Evolutionary conservation across 2,888 invertebrate species (phyloP), one percentile per base, ranked within the genome.

Genomic region (Alcis repandata): DNA sequence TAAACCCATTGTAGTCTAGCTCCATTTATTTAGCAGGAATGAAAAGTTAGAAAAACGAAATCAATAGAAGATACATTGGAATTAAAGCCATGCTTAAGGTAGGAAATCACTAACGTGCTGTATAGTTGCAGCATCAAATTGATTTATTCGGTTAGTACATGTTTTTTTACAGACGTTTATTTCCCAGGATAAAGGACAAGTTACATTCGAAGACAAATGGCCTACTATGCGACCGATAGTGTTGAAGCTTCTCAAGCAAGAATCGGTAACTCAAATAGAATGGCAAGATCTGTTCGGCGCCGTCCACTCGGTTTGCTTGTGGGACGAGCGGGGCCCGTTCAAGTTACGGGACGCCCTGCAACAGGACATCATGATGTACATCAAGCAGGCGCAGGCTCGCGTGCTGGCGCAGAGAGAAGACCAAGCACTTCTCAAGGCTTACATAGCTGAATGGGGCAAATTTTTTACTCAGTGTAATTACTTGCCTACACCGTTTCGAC

Each of bases 211-310:
- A 89, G 98, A 98, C 83, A 98, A 98, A 95, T 99, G 99, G 99
- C 98, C 98, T 62, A 95, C 95, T 76, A 99, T 99, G 97, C 95
- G 98, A 73, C 98, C 98, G 11, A 98, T 98, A 78, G 98, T 99
- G 63, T 92, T 98, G 71, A 98, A 99, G 90, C 94, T 99, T 68
- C 93, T 99, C 54, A 96, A 98, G 82, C 99, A 99, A 90, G 98
- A 99, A 89, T 95, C 98, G 8, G 99, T 99, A 0, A 96, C 97
- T 13, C 97, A 98, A 79, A 94, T 95, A 19, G 99, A 99, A 94
- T 99, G 99, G 99, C 99, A 99, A 86, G 98, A 98, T 89, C 94
- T 99, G 52, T 99, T 99, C 91, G 98, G 98, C 91, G 96, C 97
- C 62, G 98, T 99, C 15, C 99, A 99, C 92, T 95, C 97, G 67